phyloP scores from a whole-genome alignment of 2,113 vertebrate species.

The Geothlypis trichas region DNA sequence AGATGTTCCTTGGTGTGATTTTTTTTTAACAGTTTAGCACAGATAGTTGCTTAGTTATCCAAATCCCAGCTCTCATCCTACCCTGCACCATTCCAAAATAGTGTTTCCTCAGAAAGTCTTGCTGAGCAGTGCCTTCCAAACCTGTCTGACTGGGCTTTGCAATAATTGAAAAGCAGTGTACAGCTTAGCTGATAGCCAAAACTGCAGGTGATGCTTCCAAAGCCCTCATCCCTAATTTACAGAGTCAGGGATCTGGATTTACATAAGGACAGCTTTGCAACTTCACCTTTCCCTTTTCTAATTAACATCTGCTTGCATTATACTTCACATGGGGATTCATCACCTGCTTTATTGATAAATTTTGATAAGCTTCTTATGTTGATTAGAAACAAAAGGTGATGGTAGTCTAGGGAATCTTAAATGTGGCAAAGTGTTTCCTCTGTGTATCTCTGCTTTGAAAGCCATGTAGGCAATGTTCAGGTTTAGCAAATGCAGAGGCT shows the following conservation, averaged over 20 bases:
- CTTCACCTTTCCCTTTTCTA: conserved; percentile 34
- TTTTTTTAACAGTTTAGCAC: not conserved
- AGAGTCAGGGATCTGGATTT: not conserved
- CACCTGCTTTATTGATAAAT: not conserved
- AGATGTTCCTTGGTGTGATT: not conserved
- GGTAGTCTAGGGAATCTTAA: not conserved
- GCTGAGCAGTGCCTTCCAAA: not conserved
- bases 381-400: not conserved
- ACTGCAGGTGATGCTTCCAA: not conserved
- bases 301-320: conserved; percentile 20
- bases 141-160: not conserved
- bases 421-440: not conserved
- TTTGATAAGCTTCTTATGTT: conserved; percentile 9
- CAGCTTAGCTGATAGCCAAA: not conserved
- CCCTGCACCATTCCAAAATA: not conserved
- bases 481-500: not conserved
- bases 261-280: not conserved
- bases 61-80: not conserved
- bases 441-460: conserved; percentile 9
- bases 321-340: not conserved
- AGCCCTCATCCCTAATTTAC: not conserved
- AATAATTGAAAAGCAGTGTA: not conserved
- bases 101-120: not conserved
- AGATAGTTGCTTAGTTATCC: not conserved
- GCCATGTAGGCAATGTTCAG: not conserved